A percentile compares a stretch with the other conserved stretches of the same genome.
These are phyloP conservation scores for Gymnodraco acuticeps DNA, from an alignment of 2,797 vertebrate genomes.

Conservation along the genomic window DNA sequence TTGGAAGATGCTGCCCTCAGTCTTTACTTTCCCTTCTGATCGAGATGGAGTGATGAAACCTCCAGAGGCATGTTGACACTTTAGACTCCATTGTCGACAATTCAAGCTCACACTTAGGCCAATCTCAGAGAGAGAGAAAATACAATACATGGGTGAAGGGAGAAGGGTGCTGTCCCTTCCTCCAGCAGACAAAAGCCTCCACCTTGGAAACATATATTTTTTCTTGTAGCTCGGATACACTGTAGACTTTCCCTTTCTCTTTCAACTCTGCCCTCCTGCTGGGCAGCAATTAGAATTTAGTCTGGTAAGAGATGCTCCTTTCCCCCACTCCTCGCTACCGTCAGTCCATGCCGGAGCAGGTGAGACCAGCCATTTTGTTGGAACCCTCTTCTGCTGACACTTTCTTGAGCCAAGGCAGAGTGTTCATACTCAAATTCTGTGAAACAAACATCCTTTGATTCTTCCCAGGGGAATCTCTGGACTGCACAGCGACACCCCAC, in stretches of 20 bases:
- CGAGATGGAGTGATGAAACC: not conserved
- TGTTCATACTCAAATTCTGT: slow-evolving; percentile 4
- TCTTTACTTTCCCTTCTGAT: not conserved
- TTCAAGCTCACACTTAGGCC: not conserved
- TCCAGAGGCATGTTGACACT: not conserved
- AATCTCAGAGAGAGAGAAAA: not conserved
- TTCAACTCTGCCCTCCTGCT: not conserved
- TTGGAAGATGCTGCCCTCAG: not conserved
- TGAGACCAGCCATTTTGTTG: slow-evolving; percentile 25
- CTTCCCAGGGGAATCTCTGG: slow-evolving; percentile 17
- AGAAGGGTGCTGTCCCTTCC: not conserved
- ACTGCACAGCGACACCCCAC: slow-evolving; percentile 26
- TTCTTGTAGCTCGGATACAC: slow-evolving; percentile 5
- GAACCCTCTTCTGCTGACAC: slow-evolving; percentile 14
- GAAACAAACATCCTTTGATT: slow-evolving; percentile 22
- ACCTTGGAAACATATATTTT: not conserved
- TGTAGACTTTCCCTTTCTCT: slow-evolving; percentile 1
- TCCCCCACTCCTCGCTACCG: not conserved
- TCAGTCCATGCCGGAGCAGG: not conserved
- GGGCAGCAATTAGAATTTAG: slow-evolving; percentile 8
- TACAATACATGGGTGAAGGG: not conserved
- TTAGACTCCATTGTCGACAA: not conserved
- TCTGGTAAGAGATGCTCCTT: slow-evolving; percentile 6
- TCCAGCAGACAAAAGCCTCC: not conserved
- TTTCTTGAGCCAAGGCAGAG: slow-evolving; percentile 3